Evolutionary conservation across 1,140 invertebrate species (phyloP).

Genomic region (Aphaenogaster rudis): DNA sequence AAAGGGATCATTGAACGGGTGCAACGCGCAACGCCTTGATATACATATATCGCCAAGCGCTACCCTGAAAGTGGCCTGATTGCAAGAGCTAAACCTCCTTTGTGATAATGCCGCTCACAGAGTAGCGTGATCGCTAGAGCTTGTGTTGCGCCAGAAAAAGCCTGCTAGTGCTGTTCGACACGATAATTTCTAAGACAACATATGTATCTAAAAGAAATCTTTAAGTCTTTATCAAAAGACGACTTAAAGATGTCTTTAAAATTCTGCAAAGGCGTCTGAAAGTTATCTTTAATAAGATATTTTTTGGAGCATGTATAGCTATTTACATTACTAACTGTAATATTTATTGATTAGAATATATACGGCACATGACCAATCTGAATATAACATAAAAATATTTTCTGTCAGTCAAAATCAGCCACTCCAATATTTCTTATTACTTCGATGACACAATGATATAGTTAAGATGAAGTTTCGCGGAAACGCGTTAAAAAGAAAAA

Average conservation of each 20-base stretch:
- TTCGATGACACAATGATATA: not conserved
- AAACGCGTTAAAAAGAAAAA: not conserved
- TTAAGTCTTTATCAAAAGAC: not conserved
- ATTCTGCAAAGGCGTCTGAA: not conserved
- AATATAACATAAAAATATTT: not conserved
- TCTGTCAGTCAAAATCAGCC: conserved; percentile 12
- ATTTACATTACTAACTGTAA: not conserved
- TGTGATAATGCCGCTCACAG: conserved; percentile 41
- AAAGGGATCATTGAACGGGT: conserved; percentile 47
- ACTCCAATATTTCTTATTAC: not conserved
- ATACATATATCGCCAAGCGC: conserved; percentile 31
- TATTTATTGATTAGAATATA: not conserved
- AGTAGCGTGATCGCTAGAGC: conserved; percentile 13
- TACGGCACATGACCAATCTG: not conserved
- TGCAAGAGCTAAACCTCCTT: conserved; percentile 40
- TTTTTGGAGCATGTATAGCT: not conserved
- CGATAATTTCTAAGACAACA: conserved; percentile 6
- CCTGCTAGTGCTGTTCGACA: not conserved
- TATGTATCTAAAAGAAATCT: not conserved
- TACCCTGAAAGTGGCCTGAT: conserved; percentile 49
- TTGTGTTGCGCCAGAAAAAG: not conserved
- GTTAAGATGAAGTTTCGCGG: not conserved
- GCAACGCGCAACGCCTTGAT: conserved; percentile 9
- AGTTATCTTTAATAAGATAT: not conserved
- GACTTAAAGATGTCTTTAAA: not conserved